Base-by-base conservation (phyloP, 2,797 vertebrate species). In the Lophura swinhoii region DNA sequence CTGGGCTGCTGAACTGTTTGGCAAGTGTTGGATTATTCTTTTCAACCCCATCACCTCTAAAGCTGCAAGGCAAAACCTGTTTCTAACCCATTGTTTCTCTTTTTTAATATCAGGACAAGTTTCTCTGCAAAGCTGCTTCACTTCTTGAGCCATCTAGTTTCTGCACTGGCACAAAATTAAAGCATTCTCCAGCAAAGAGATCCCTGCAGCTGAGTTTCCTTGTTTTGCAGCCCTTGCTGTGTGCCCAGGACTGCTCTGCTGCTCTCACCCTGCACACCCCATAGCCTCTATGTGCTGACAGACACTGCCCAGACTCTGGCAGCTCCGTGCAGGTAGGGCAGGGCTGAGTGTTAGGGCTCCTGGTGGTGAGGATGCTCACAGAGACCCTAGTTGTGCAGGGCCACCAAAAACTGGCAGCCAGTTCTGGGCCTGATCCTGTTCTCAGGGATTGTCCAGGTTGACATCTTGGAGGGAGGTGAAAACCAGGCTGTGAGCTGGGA, bases 301-400 rank as follows among this genome's bases (percentile, higher is more conserved):
- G 28, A 2, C 11, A 0, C 62, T 4, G 0, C 53, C 51, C 28
- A 12, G 62, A 24, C 67, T 29, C 58, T 53, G 12, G 1, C 39
- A 43, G 60, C n/a, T 46, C 17, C 0, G 0, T 16, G 33, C 12
- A 74, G 62, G 37, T 55, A n/a, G 41, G 74, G 44, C 0, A 6
- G 24, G 15, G 9, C 39, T 1, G 8, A 48, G 39, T 9, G 44
- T 58, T 8, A 3, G 1, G 13, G 41, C 53, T 76, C 28, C 28
- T 12, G 55, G 60, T 43, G 39, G 12, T 9, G 23, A 21, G 67
- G 35, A 9, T 12, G 2, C 0, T 0, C 1, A 11, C 13, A 0
- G 58, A 2, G 43, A 24, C 24, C 17, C 53, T 15, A 46, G 31
- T 7, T 12, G 1, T 13, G 4, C 20, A 2, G 0, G 3, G 75